Evolutionary conservation across 2,797 vertebrate species (phyloP).

Genomic region (Lerista edwardsae): DNA sequence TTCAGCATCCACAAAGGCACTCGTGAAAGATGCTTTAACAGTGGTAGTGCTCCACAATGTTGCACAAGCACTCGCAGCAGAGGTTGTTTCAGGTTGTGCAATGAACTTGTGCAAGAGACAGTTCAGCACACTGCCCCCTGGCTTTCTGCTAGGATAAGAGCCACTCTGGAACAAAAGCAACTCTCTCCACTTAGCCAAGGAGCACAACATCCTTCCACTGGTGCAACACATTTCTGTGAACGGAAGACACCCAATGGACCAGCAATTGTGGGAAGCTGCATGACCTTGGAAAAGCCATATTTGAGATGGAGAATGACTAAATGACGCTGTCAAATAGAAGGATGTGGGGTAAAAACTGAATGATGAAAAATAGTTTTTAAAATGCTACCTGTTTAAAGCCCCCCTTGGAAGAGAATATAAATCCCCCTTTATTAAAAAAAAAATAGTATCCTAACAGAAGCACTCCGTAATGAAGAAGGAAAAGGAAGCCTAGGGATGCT

Average conservation of each 20-base stretch:
- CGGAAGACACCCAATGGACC: neutral
- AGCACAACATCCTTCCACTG: too few species aligned
- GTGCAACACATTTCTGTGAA: too few species aligned
- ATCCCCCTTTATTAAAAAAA: neutral
- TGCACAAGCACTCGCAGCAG: too few species aligned
- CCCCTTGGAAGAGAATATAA: neutral
- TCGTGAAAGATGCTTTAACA: too few species aligned
- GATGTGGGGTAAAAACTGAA: constrained; percentile 24
- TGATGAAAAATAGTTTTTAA: neutral
- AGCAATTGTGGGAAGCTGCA: neutral
- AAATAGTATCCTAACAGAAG: neutral
- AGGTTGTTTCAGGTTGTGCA: too few species aligned
- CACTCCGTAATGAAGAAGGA: neutral
- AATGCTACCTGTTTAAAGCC: neutral
- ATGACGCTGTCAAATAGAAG: neutral
- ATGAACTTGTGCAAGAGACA: too few species aligned
- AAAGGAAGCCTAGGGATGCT: neutral
- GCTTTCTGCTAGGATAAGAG: too few species aligned
- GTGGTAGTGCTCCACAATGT: too few species aligned
- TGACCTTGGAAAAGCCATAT: neutral
- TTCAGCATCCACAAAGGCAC: too few species aligned
- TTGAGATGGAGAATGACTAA: constrained; percentile 30
- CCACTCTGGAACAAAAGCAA: too few species aligned
- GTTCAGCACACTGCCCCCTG: too few species aligned
- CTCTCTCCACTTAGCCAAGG: too few species aligned